phyloP scores from a whole-genome alignment of 2,888 invertebrate species.

The Apomyelois bistriatella region DNA sequence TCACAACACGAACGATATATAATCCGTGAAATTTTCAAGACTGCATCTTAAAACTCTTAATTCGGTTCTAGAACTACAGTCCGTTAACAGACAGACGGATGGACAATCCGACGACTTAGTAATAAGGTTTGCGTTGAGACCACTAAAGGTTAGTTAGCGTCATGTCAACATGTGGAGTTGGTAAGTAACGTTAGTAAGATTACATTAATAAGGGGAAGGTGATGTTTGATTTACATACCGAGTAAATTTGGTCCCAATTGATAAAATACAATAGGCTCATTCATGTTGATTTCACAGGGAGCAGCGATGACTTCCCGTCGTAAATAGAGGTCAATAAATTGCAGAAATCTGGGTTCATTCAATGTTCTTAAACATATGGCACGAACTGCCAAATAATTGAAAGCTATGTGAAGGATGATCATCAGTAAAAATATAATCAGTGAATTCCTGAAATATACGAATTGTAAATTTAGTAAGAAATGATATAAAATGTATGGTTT shows the following conservation, averaged over 20 bases:
- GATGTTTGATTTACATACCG: constrained; percentile 31
- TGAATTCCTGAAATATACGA: constrained; percentile 78
- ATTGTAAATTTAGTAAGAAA: too few species aligned
- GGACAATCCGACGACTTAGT: too few species aligned
- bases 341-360: constrained; percentile 88
- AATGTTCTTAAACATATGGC: constrained; percentile 89
- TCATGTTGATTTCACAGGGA: constrained; percentile 84
- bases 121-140: too few species aligned
- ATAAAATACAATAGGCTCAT: constrained; percentile 79
- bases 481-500: too few species aligned
- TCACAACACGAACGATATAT: too few species aligned
- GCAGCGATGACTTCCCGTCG: constrained; percentile 79
- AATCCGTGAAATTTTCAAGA: too few species aligned
- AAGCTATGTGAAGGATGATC: constrained; percentile 88
- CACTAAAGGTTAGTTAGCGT: too few species aligned
- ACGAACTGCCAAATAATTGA: constrained; percentile 93
- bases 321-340: constrained; percentile 85
- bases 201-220: not conserved
- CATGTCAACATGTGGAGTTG: too few species aligned
- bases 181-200: too few species aligned
- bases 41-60: too few species aligned
- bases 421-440: constrained; percentile 87
- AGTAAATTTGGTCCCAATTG: constrained; percentile 42
- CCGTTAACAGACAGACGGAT: too few species aligned
- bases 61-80: too few species aligned